Base-by-base conservation (phyloP, 2,888 invertebrate genomes). In the Serrognathus titanus region DNA sequence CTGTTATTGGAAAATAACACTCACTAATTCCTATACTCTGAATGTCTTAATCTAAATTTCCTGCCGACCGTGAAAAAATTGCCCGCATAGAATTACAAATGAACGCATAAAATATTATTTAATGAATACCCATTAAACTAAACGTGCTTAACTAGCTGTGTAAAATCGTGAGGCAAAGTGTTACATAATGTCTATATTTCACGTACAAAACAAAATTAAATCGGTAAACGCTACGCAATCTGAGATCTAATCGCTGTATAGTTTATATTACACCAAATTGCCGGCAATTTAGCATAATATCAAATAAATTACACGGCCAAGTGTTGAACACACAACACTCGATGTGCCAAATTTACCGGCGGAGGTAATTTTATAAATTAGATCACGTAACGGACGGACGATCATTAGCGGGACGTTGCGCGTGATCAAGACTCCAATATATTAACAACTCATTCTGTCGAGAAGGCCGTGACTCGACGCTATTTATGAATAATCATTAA, bases 321-420 rank as follows among this genome's bases (percentile, higher is more conserved):
- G 20, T 20, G 43, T 43, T 43, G 43, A 43, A 11, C 43, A 43
- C 43, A 43, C 43, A 43, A 54, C 61, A 53, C 59, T 50, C 52
- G 58, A 54, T 55, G 59, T 57, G 52, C 58, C 57, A 55, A 61
- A 61, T 58, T 53, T 55, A 55, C 58, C 57, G 46, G 47, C 51
- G 31, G 39, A 54, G 51, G 58, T 54, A 59, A 62, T 61, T 64
- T 63, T 53, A 58, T 60, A 64, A 64, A 64, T 64, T 59, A 63
- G 63, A 63, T 64, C 64, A 64, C 64, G 64, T 65, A 63, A 62
- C 55, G 53, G 49, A 31, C 24, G 24, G 24, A 46, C 59, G 60
- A 59, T 63, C 63, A 65, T 65, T 65, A 65, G 59, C 57, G 58
- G 24, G 50, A 57, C 62, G 59, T 50, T 48, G 54, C 38, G 54